Evolutionary conservation across 2,888 invertebrate genomes (phyloP).

Genomic region (Drosophila anceps): DNA sequence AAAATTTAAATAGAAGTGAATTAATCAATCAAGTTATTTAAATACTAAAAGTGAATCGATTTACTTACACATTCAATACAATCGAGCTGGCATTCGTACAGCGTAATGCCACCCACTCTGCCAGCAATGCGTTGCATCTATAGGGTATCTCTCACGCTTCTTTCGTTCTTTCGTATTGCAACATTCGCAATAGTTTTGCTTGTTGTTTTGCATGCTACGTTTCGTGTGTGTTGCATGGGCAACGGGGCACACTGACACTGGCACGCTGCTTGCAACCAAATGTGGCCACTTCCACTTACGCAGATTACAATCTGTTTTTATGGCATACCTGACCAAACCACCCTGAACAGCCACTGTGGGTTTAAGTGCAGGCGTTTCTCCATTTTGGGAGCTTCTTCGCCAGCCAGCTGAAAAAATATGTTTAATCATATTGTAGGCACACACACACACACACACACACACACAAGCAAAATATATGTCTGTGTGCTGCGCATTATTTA

Average conservation of each 20-base stretch:
- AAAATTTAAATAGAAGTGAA: not conserved
- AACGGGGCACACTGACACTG: slow-evolving; percentile 38
- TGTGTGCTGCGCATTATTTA: slow-evolving; percentile 46
- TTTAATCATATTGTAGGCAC: slow-evolving; percentile 56
- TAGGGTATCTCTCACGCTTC: slow-evolving; percentile 10
- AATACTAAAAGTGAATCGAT: too few relatives aligned
- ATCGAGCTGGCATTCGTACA: not conserved
- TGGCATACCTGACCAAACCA: slow-evolving; percentile 44
- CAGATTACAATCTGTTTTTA: slow-evolving; percentile 79
- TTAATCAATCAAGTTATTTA: not conserved
- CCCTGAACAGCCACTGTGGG: slow-evolving; percentile 25
- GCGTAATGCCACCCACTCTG: not conserved
- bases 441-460: slow-evolving; percentile 1
- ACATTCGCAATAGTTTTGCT: slow-evolving; percentile 2
- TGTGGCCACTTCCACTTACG: slow-evolving; percentile 77
- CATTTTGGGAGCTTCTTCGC: slow-evolving; percentile 24
- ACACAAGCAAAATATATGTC: not conserved
- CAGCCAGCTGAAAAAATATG: slow-evolving; percentile 53
- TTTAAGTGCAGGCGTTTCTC: slow-evolving; percentile 41
- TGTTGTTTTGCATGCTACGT: slow-evolving; percentile 23
- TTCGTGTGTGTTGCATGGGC: slow-evolving; percentile 21
- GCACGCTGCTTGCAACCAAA: slow-evolving; percentile 55
- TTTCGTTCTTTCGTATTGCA: not conserved
- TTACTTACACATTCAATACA: not conserved
- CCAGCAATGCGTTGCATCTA: not conserved